Conservation (phyloP, 2,797 vertebrate species). For the Sebastes hopkinsi region DNA sequence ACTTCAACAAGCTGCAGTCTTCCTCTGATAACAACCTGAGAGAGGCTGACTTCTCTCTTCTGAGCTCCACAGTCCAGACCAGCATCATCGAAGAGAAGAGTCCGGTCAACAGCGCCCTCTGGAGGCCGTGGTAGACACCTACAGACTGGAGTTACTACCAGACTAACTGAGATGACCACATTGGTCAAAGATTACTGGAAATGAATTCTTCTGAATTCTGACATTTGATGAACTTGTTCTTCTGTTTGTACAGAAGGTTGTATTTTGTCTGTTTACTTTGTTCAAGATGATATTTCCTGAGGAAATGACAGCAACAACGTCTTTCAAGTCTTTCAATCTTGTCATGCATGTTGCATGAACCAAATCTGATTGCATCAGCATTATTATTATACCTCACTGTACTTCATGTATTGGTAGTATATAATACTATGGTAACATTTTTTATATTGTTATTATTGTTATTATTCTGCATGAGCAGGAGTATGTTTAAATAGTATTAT, state of each 20-base stretch:
- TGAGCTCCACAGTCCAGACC: conserved; percentile 34
- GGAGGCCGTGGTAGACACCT: conserved; percentile 70
- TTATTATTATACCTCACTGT: background rate
- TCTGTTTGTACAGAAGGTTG: background rate
- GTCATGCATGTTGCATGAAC: conserved; percentile 20
- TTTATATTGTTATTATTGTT: no score
- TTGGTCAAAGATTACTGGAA: conserved; percentile 31
- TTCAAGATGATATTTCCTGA: conserved; percentile 52
- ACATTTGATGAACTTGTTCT: background rate
- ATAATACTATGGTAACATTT: no score
- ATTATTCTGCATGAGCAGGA: background rate
- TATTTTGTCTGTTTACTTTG: background rate
- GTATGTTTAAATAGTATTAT: background rate
- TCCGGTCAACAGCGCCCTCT: conserved; percentile 33
- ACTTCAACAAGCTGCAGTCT: conserved; percentile 52
- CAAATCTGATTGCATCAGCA: background rate
- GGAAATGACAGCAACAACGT: conserved; percentile 69
- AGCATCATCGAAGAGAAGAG: conserved; percentile 34
- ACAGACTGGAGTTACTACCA: background rate
- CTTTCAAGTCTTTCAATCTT: conserved; percentile 58
- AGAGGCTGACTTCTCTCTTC: conserved; percentile 33
- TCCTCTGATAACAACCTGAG: conserved; percentile 47
- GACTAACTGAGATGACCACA: conserved; percentile 11
- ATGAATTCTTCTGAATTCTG: background rate
- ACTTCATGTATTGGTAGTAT: no score